Evolutionary conservation across 92 coral and sea anemone genomes (phyloP).

Genomic region (Nematostella vectensis): DNA sequence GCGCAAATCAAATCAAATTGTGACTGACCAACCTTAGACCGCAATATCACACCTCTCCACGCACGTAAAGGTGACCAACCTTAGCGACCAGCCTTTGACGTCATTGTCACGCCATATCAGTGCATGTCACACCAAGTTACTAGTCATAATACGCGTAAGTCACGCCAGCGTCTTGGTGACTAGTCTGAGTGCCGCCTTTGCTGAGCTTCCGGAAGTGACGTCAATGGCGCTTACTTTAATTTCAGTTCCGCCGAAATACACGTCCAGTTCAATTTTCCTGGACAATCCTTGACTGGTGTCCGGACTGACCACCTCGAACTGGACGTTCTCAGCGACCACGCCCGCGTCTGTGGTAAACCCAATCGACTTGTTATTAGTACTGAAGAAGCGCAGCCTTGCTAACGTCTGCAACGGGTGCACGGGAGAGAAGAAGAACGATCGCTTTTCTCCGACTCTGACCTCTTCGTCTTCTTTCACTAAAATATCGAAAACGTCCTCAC

Average conservation of each 20-base stretch:
- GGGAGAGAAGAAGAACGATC: constrained; percentile 29
- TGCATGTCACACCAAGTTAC: too few species aligned
- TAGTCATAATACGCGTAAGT: too few species aligned
- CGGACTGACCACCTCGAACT: constrained; percentile 39
- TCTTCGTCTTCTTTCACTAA: constrained; percentile 44
- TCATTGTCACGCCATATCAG: too few species aligned
- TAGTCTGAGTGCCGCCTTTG: constrained; percentile 54
- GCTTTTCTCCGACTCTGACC: constrained; percentile 39
- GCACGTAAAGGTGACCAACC: too few species aligned
- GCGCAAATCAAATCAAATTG: too few species aligned
- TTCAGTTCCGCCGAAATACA: constrained; percentile 60
- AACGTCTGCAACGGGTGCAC: constrained; percentile 25
- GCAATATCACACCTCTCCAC: too few species aligned
- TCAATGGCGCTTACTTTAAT: constrained; percentile 42
- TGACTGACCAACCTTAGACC: too few species aligned
- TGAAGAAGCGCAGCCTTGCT: constrained; percentile 41
- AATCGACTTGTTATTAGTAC: constrained; percentile 18
- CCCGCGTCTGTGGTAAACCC: constrained; percentile 39
- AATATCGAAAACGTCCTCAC: constrained; percentile 35
- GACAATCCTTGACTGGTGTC: constrained; percentile 34
- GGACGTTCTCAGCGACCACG: constrained; percentile 39
- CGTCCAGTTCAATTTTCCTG: constrained; percentile 26
- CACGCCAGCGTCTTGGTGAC: constrained; percentile 32
- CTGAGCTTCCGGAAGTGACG: constrained; percentile 59
- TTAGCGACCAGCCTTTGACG: too few species aligned